Evolutionary conservation across 2,888 invertebrate genomes (phyloP), one percentile per base, ranked within the genome.

Genomic region (Lobophora halterata): DNA sequence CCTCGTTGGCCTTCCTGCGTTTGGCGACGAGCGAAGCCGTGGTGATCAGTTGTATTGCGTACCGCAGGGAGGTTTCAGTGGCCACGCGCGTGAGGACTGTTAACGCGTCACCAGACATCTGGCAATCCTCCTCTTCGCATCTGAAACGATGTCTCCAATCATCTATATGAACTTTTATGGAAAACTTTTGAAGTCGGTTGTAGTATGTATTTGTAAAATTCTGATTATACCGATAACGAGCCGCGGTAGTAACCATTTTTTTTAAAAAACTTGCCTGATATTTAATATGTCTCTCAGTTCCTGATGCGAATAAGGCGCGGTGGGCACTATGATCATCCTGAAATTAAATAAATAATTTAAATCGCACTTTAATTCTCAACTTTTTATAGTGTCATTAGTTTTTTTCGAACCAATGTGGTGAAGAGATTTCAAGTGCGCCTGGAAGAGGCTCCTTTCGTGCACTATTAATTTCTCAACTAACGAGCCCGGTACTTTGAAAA

Each of bases 61-160:
- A 99, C 40, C 99, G 91, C 6, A 99, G 88, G 0, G 97, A 97
- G 0, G 98, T 97, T 71, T 97, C 97, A 5, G 93, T 91, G 1
- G 97, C 97, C 23, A 99, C 97, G 33, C 96, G 91, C 0, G 98
- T 97, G 19, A 99, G 88, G 4, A 99, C 95, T 0, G 93, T 92
- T 34, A 99, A 68, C 0, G 98, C 99, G 71, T 97, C 97, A 1
- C 92, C 92, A 0, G 94, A 92, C 92, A 99, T 95, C 64, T 97
- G 95, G 52, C 98, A 98, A 73, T 99, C 98, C 70, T 99, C 99
- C 65, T 99, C 99, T 68, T 99, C 98, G 71, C 97, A 97, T 45
- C 98, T 93, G 65, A 2, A 2, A 11, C 3, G 12, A 9, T 18
- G 7, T 3, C 10, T 20, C 3, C 8, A n/a, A n/a, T n/a, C n/a